These are phyloP conservation scores for Microctenopoma steveboyesi DNA, from an alignment of 2,797 vertebrate species.

Conservation along the genomic window DNA sequence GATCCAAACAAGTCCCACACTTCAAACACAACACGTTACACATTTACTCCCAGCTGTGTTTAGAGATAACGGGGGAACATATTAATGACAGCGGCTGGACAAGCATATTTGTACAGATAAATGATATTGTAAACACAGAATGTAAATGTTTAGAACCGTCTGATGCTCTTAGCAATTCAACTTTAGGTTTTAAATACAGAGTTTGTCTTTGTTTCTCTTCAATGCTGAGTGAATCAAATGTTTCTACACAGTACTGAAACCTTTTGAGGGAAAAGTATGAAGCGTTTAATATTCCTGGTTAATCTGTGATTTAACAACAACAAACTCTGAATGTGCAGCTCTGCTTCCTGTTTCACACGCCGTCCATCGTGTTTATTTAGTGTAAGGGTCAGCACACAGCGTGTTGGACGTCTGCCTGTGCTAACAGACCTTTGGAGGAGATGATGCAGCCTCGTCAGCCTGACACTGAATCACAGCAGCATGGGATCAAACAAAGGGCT, in stretches of 20 bases:
- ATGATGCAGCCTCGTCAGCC: constrained; percentile 24
- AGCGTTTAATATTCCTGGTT: too few relatives aligned
- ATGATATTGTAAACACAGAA: neutral
- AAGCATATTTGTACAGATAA: constrained; percentile 21
- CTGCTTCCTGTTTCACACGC: constrained; percentile 17
- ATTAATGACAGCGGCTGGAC: constrained; percentile 8
- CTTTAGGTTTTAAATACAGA: neutral
- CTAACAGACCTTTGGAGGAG: constrained; percentile 38
- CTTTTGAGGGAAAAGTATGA: too few relatives aligned
- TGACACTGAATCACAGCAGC: neutral
- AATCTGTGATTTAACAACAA: too few relatives aligned
- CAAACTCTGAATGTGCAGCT: neutral
- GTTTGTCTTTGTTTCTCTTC: neutral
- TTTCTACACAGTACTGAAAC: too few relatives aligned
- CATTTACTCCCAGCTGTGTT: constrained; percentile 35
- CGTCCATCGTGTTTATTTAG: constrained; percentile 40
- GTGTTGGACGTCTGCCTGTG: constrained; percentile 43
- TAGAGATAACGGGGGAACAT: constrained; percentile 34
- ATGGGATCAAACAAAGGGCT: neutral
- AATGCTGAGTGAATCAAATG: too few relatives aligned
- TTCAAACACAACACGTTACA: constrained; percentile 27
- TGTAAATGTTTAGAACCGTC: too few relatives aligned
- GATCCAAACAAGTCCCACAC: constrained; percentile 27
- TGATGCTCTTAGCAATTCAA: too few relatives aligned
- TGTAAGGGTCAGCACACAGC: constrained; percentile 39